Percentiles rank a stretch among this genome's conserved stretches.
These are phyloP conservation scores for Drosophila athabasca DNA, from an alignment of 1,140 invertebrate species.

Conservation along the genomic window DNA sequence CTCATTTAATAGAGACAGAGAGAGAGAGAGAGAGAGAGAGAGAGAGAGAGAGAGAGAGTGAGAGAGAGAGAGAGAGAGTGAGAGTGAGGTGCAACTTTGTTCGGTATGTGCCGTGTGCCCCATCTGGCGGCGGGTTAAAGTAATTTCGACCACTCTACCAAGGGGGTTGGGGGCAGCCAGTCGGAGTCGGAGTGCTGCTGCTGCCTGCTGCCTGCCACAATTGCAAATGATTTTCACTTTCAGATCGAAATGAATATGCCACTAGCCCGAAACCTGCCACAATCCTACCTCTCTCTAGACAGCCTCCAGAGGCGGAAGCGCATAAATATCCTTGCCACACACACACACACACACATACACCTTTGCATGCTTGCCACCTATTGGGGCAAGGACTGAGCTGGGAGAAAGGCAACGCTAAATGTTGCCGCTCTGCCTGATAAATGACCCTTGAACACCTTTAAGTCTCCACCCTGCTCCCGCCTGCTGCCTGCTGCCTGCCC, in stretches of 20 bases:
- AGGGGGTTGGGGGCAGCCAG: too few species aligned
- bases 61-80: neutral
- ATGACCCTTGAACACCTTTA: conserved; percentile 82
- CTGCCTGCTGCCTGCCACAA: conserved; percentile 61
- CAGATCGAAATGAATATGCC: conserved; percentile 77
- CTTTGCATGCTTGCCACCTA: conserved; percentile 31
- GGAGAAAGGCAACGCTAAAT: conserved; percentile 62
- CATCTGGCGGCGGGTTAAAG: conserved; percentile 62
- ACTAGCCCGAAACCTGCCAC: conserved; percentile 18
- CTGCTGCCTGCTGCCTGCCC: neutral
- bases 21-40: neutral
- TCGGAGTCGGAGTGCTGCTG: conserved; percentile 33
- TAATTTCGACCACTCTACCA: conserved; percentile 69
- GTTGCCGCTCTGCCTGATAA: conserved; percentile 80
- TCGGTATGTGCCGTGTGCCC: neutral
- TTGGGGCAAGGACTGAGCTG: conserved; percentile 11
- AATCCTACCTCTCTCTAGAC: neutral
- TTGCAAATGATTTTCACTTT: conserved; percentile 82
- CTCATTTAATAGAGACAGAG: conserved; percentile 64
- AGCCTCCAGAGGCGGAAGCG: conserved; percentile 30
- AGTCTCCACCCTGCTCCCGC: conserved; percentile 34
- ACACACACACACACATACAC: conserved; percentile 32
- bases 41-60: neutral
- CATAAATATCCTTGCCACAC: conserved; percentile 54
- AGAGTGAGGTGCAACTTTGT: neutral